phyloP scores from a whole-genome alignment of 2,888 invertebrate genomes.

The Phortica okadai region DNA sequence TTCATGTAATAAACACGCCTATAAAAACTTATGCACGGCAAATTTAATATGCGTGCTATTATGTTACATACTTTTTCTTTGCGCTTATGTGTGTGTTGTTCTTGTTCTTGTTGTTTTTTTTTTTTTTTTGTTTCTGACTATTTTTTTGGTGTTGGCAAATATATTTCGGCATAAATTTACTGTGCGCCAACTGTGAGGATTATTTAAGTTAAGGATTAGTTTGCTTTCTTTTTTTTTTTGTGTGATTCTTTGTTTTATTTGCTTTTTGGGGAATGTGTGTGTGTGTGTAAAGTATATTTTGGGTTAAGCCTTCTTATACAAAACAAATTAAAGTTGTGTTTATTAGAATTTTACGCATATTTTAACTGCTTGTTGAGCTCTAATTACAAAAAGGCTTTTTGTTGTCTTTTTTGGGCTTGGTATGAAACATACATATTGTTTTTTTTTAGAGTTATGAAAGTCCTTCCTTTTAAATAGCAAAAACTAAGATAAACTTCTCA shows the following conservation, averaged over 20 bases:
- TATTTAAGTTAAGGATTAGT: constrained; percentile 14
- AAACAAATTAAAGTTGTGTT: constrained; percentile 1
- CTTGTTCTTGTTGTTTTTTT: not conserved
- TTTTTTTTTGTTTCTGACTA: not conserved
- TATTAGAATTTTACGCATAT: constrained; percentile 17
- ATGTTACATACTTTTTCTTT: not conserved
- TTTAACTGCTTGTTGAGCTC: constrained; percentile 13
- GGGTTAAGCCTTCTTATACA: not conserved
- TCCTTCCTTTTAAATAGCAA: too few species aligned
- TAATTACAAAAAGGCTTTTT: not conserved
- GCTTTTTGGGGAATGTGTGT: not conserved
- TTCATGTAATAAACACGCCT: constrained; percentile 42
- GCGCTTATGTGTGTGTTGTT: not conserved
- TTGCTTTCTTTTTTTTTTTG: not conserved
- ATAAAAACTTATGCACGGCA: constrained; percentile 48
- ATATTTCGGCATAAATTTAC: constrained; percentile 18
- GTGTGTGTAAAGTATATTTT: not conserved
- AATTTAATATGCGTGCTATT: constrained; percentile 25
- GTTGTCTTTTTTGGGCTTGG: not conserved
- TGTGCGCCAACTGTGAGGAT: not conserved
- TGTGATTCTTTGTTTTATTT: not conserved
- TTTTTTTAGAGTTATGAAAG: not conserved
- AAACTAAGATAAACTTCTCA: too few species aligned
- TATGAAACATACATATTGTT: not conserved
- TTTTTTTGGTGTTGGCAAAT: not conserved